These are phyloP conservation scores for Sebastes kiyomatsui DNA, from an alignment of 2,797 vertebrate genomes.

Conservation along the genomic window DNA sequence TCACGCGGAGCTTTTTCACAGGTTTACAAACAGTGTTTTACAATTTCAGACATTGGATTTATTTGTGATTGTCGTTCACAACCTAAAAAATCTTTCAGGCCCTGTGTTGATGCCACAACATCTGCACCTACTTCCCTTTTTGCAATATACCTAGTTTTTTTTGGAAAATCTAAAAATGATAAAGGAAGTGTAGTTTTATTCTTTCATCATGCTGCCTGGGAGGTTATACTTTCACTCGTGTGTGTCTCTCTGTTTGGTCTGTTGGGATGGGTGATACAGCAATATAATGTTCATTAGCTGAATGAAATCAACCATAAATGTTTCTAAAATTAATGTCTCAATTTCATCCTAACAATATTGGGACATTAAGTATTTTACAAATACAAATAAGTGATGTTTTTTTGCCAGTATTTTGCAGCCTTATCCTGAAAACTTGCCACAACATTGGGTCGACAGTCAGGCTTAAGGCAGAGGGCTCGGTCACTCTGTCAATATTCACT, in stretches of 20 bases:
- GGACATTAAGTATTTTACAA: neutral
- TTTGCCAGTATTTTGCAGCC: neutral
- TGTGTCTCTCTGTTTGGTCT: neutral
- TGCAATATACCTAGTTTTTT: neutral
- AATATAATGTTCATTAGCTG: neutral
- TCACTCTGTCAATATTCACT: neutral
- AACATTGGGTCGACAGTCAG: neutral
- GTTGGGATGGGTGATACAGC: neutral
- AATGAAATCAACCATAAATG: neutral
- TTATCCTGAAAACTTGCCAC: neutral
- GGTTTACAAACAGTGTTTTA: neutral
- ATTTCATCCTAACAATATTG: neutral
- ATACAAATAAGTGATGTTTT: neutral
- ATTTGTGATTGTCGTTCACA: neutral
- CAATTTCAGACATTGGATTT: neutral
- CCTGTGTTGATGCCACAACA: neutral
- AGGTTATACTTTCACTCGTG: neutral
- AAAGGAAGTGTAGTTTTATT: constrained; percentile 1
- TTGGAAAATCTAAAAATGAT: neutral
- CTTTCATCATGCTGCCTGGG: neutral
- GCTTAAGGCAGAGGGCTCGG: neutral
- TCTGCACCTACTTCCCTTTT: neutral
- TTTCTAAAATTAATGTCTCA: neutral
- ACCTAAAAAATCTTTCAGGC: neutral
- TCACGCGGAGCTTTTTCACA: neutral